Percentiles rank a stretch among this genome's conserved stretches.
Conservation (phyloP, 2,888 invertebrate genomes). For the Clunio marinus region DNA sequence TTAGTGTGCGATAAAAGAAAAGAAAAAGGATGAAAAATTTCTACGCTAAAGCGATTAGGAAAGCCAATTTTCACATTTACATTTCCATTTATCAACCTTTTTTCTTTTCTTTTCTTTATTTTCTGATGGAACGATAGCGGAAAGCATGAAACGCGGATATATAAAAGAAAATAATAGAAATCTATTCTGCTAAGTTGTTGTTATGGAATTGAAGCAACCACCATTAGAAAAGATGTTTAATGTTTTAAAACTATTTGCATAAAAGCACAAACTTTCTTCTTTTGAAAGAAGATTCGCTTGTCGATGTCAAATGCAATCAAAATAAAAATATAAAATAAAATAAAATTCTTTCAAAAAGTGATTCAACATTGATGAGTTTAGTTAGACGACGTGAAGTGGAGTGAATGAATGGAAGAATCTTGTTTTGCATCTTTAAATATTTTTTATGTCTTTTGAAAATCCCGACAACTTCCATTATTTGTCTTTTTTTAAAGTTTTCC, state of each 20-base stretch:
- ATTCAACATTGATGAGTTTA: too few species aligned
- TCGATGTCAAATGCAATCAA: background rate
- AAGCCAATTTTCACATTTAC: slow-evolving; percentile 34
- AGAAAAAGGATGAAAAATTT: background rate
- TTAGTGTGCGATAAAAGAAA: background rate
- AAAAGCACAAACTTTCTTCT: too few species aligned
- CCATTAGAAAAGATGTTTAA: slow-evolving; percentile 1
- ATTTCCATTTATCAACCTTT: slow-evolving; percentile 30
- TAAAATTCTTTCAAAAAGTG: too few species aligned
- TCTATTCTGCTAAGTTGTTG: too few species aligned
- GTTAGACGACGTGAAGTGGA: too few species aligned
- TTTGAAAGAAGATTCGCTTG: background rate
- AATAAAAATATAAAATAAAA: too few species aligned
- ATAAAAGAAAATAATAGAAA: background rate
- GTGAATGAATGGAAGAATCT: too few species aligned
- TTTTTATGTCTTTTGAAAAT: too few species aligned
- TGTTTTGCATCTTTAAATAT: too few species aligned
- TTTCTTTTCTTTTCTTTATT: background rate
- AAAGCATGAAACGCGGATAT: background rate
- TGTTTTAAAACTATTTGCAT: slow-evolving; percentile 14
- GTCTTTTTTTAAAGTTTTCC: background rate
- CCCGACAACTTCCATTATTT: background rate
- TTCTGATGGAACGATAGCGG: background rate
- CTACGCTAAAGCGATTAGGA: background rate
- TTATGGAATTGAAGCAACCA: background rate